Evolutionary conservation across 2,888 invertebrate species (phyloP).

Genomic region (Pyrocoelia pectoralis): DNA sequence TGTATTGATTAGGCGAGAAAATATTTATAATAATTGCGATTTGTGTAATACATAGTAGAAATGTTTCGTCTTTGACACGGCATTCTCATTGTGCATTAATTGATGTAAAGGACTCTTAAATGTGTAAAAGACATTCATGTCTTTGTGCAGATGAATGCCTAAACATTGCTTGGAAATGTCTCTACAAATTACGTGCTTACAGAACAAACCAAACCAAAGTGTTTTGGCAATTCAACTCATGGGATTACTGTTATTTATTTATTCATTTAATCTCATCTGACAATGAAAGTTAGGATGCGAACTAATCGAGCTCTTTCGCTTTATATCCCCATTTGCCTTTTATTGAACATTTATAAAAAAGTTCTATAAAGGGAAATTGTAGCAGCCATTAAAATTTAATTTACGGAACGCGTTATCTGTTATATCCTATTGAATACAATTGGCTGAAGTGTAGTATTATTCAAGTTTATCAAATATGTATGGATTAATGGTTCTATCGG

Average conservation of each 20-base stretch:
- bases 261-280: slow-evolving; percentile 32
- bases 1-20: no score
- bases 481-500: neutral
- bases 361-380: slow-evolving; percentile 12
- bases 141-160: slow-evolving; percentile 16
- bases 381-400: slow-evolving; percentile 12
- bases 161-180: slow-evolving; percentile 21
- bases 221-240: slow-evolving; percentile 20
- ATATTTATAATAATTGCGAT: no score
- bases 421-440: slow-evolving; percentile 1
- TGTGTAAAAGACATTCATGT: slow-evolving; percentile 31
- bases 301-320: slow-evolving; percentile 26
- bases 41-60: slow-evolving; percentile 41
- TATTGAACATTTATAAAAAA: slow-evolving; percentile 19
- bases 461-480: slow-evolving; percentile 5
- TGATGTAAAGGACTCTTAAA: slow-evolving; percentile 44
- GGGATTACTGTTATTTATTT: slow-evolving; percentile 28
- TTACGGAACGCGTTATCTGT: slow-evolving; percentile 9
- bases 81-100: slow-evolving; percentile 44
- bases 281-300: slow-evolving; percentile 27
- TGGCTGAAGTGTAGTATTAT: slow-evolving; percentile 5
- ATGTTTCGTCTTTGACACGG: slow-evolving; percentile 46
- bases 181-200: slow-evolving; percentile 29
- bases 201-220: slow-evolving; percentile 24
- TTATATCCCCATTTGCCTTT: slow-evolving; percentile 25